A percentile compares a stretch with the other conserved stretches of the same genome.
phyloP scores from a whole-genome alignment of 2,888 invertebrate species.

The Drosophila sordidula region DNA sequence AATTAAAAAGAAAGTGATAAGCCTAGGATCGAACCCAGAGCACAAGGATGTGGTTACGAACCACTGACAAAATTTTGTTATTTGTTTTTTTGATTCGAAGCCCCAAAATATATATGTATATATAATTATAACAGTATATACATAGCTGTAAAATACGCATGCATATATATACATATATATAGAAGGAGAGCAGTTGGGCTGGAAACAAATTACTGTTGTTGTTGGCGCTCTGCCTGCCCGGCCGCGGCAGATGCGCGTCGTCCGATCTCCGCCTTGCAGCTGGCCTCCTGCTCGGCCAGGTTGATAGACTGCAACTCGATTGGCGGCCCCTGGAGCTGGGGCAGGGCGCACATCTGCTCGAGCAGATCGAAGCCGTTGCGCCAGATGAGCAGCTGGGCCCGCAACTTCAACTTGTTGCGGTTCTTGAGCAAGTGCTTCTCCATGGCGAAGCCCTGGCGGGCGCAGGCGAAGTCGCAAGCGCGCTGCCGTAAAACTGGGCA shows the following conservation, averaged over 20 bases:
- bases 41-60: too few species aligned
- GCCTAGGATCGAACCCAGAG: too few species aligned
- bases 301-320: slow-evolving; percentile 1
- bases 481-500: slow-evolving; percentile 89
- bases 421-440: slow-evolving; percentile 80
- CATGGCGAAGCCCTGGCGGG: slow-evolving; percentile 86
- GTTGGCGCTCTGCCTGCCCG: slow-evolving; percentile 14
- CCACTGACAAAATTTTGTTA: too few species aligned
- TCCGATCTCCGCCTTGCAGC: slow-evolving; percentile 45
- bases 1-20: too few species aligned
- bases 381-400: slow-evolving; percentile 81
- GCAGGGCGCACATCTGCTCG: slow-evolving; percentile 68
- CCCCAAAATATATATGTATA: too few species aligned
- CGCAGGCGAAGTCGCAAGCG: slow-evolving; percentile 88
- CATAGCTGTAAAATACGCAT: too few species aligned
- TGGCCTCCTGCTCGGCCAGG: slow-evolving; percentile 15
- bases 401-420: slow-evolving; percentile 72
- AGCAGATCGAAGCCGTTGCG: slow-evolving; percentile 82
- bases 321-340: slow-evolving; percentile 43
- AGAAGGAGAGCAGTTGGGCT: background rate
- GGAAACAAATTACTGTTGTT: slow-evolving; percentile 12
- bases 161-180: background rate
- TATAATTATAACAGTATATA: too few species aligned
- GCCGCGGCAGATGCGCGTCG: slow-evolving; percentile 53
- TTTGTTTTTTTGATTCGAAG: too few species aligned